Conservation (phyloP, 2,888 invertebrate species). For the Oligia latruncula region DNA sequence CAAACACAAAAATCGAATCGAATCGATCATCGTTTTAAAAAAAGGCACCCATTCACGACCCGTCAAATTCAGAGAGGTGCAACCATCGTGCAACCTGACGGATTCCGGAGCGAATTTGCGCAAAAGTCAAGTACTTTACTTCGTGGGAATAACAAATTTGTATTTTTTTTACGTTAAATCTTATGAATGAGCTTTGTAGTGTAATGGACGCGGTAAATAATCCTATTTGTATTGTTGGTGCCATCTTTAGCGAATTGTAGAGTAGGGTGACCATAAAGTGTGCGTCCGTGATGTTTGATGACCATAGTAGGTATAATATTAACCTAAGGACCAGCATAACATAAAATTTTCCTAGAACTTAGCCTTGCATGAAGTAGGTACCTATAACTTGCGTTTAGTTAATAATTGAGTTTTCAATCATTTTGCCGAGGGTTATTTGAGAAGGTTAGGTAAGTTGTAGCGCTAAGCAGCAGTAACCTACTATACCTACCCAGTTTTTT, state of each 20-base stretch:
- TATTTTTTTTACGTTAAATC: constrained; percentile 70
- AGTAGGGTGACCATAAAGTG: constrained; percentile 69
- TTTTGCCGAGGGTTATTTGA: neutral
- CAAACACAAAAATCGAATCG: constrained; percentile 85
- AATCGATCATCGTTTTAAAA: constrained; percentile 85
- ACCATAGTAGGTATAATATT: neutral
- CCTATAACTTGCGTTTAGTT: neutral
- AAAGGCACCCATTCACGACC: constrained; percentile 71
- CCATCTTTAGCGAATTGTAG: constrained; percentile 68
- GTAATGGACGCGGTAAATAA: constrained; percentile 87
- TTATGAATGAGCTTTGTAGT: constrained; percentile 83
- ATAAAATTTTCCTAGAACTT: neutral
- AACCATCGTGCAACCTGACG: constrained; percentile 71
- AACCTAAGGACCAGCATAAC: neutral
- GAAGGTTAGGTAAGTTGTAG: neutral
- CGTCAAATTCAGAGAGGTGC: constrained; percentile 68
- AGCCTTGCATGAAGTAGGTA: neutral
- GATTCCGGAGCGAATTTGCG: constrained; percentile 76
- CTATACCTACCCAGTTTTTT: too few relatives aligned
- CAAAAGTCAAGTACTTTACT: constrained; percentile 73
- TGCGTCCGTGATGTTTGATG: neutral
- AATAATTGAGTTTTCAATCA: neutral
- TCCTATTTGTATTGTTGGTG: constrained; percentile 84
- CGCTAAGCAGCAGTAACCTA: neutral
- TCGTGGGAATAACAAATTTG: constrained; percentile 79